Evolutionary conservation across 2,797 vertebrate genomes (phyloP), one percentile per base, ranked within the genome.

Genomic region (Neopelma chrysocephalum): DNA sequence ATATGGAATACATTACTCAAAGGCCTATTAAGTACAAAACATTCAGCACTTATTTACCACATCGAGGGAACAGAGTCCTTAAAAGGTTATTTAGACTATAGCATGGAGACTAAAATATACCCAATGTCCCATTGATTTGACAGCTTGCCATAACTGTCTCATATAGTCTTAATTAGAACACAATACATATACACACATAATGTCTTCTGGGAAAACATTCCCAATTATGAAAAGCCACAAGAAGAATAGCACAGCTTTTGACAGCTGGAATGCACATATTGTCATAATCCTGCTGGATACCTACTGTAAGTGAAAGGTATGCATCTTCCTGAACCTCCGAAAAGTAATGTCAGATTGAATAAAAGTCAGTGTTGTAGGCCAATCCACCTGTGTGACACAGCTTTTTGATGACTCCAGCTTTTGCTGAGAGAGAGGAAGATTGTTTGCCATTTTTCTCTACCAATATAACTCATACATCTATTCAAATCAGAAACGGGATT

Each of bases 1-100:
- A 93, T 91, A 69, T 94, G 95, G 93, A 96, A 96, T 48, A 70
- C 40, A 94, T 96, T 96, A 95, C 72, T 90, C 85, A 61, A 95
- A 94, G 56, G 23, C 69, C 83, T 86, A 94, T 92, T 92, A 96
- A 94, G 62, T 60, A 72, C 36, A 90, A 76, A 94, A 77, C 68
- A 81, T 92, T 73, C 83, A 73, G 79, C 47, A 94, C 87, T 90
- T 94, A 93, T 94, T 96, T 95, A 87, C 78, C 91, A 76, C 60
- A 78, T 3, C 27, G 78, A 96, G 68, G 78, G 87, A 96, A 73
- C 43, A 29, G 42, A 88, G 79, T 77, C 95, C 95, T 96, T 96
- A 96, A 93, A 91, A 92, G 92, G 92, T 92, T 96, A 94, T 92
- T 96, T 82, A 94, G 61, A 69, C 72, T 87, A 57, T 42, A 60